Evolutionary conservation across 1,140 invertebrate species (phyloP).

Genomic region (Acyrthosiphon pisum): DNA sequence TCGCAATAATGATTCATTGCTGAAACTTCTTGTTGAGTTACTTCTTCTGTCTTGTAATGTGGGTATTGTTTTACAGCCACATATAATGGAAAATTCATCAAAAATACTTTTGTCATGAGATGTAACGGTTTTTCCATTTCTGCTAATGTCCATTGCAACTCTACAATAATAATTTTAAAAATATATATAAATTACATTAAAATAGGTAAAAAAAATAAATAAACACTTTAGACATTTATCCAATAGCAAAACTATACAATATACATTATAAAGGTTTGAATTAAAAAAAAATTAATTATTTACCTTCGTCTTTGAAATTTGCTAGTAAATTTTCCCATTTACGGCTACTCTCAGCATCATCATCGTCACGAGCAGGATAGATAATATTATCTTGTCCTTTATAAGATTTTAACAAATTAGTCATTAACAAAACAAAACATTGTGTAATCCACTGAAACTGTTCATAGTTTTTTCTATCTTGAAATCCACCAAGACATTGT

Average conservation of each 20-base stretch:
- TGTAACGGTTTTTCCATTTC: conserved; percentile 81
- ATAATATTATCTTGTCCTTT: conserved; percentile 45
- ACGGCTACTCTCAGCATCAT: conserved; percentile 38
- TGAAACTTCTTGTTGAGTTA: conserved; percentile 78
- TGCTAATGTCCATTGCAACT: conserved; percentile 71
- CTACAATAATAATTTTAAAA: neutral
- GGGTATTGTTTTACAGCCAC: conserved; percentile 88
- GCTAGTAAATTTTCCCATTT: conserved; percentile 51
- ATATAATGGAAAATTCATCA: conserved; percentile 90
- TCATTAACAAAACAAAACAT: conserved; percentile 63
- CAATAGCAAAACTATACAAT: neutral
- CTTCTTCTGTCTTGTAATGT: conserved; percentile 77
- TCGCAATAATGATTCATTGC: conserved; percentile 85
- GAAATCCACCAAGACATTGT: conserved; percentile 69
- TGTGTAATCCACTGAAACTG: conserved; percentile 68
- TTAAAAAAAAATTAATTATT: neutral
- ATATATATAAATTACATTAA: too few relatives aligned
- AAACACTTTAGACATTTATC: neutral
- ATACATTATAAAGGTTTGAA: neutral
- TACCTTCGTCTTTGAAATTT: conserved; percentile 52
- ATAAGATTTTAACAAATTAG: conserved; percentile 60
- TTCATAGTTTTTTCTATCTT: conserved; percentile 68
- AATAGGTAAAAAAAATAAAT: neutral
- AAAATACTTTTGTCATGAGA: conserved; percentile 81
- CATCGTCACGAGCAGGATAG: conserved; percentile 39